Base-by-base conservation (phyloP, 2,797 vertebrate species). In the Falco naumanni region DNA sequence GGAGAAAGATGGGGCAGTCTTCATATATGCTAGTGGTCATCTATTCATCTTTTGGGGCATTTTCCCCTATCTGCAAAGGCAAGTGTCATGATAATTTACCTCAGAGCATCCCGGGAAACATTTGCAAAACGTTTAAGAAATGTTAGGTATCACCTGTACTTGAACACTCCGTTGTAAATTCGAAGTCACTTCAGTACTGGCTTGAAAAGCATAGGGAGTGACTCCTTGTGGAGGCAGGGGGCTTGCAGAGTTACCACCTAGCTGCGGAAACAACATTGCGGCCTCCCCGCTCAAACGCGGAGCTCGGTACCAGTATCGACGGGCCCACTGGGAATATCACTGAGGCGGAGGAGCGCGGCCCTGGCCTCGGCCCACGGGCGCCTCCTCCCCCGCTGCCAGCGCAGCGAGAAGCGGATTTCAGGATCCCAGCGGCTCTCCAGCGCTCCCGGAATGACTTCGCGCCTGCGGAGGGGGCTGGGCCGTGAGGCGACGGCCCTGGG, bases 1-100 rank as follows among this genome's bases (percentile, higher is more conserved):
- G 1, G 0, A 2, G 24, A 51, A 19, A 10, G 71, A 11, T 13
- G 13, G 15, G 13, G 43, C 25, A 5, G 5, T 5, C 5, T 48
- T 63, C 12, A 31, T 45, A 45, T 65, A 65, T 1, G 16, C 6
- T 22, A 17, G 13, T 41, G 22, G 34, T 11, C 14, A 29, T 11
- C 12, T 34, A 1, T 50, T 57, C 2, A 63, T 28, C 43, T 63
- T 60, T 24, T 33, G 29, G 39, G 34, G 20, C 13, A 24, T 29
- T 48, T 61, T 21, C 2, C 7, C 21, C 33, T 37, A 9, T 14
- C 18, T 45, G 37, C 50, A 57, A 57, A 61, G 26, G 7, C 7
- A 70, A 53, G 10, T 7, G 8, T 21, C 20, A 37, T 3, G 1
- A 31, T 39, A 21, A 54, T 50, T 84, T 75, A 71, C 19, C 61